Evolutionary conservation across 2,797 vertebrate species (phyloP).

Genomic region (Neostethus bicornis): DNA sequence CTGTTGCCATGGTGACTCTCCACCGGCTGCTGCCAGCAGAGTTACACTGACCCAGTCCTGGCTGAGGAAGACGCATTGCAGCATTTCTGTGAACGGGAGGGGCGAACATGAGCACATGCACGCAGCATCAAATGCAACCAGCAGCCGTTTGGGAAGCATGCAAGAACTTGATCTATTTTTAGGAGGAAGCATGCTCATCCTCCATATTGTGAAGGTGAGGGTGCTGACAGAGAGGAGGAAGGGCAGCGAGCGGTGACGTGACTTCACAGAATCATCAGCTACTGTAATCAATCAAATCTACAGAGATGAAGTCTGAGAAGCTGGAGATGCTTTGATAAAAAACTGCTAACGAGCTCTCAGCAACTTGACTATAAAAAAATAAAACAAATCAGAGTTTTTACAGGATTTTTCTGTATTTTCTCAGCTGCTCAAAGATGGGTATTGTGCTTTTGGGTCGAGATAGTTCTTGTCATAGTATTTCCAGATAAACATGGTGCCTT

Average conservation of each 20-base stretch:
- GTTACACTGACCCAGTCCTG: slow-evolving; percentile 84
- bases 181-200: slow-evolving; percentile 46
- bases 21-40: slow-evolving; percentile 58
- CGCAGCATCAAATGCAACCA: slow-evolving; percentile 36
- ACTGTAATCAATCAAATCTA: too few relatives aligned
- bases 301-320: background rate
- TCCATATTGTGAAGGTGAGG: slow-evolving; percentile 9
- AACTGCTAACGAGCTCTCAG: slow-evolving; percentile 10
- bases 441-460: too few relatives aligned
- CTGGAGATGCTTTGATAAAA: background rate
- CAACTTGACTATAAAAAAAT: slow-evolving; percentile 5
- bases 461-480: too few relatives aligned
- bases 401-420: slow-evolving; percentile 26
- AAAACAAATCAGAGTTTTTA: slow-evolving; percentile 10
- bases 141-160: slow-evolving; percentile 31
- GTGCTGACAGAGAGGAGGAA: slow-evolving; percentile 29
- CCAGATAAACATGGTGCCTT: too few relatives aligned
- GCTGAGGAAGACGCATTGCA: slow-evolving; percentile 85
- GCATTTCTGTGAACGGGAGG: slow-evolving; percentile 80
- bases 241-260: slow-evolving; percentile 3
- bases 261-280: too few relatives aligned
- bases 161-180: slow-evolving; percentile 64
- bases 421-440: slow-evolving; percentile 25
- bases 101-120: slow-evolving; percentile 62
- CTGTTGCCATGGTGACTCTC: slow-evolving; percentile 79